Conservation (phyloP, 2,113 vertebrate genomes). For the Catharus minimus region DNA sequence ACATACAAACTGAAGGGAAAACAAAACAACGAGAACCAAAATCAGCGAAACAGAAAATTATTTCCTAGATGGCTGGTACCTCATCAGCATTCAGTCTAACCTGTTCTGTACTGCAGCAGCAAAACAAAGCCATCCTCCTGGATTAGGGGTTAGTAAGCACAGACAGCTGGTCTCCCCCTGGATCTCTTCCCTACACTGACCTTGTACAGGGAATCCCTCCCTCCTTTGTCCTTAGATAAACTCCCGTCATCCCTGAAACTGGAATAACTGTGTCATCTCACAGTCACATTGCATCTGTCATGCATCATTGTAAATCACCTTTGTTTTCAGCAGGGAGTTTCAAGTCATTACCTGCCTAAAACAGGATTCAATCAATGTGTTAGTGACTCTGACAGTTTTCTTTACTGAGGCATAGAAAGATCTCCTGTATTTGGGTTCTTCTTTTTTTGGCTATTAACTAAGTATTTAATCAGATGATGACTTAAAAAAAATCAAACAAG, state of each 20-base stretch:
- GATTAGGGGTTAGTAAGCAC: not conserved
- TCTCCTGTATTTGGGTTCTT: not conserved
- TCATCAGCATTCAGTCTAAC: not conserved
- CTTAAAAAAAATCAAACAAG: not conserved
- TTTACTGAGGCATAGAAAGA: not conserved
- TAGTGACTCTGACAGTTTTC: not conserved
- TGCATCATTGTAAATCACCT: constrained; percentile 21
- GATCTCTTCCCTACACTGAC: constrained; percentile 20
- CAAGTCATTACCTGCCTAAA: constrained; percentile 25
- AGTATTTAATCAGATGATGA: not conserved
- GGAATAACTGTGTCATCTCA: constrained; percentile 38
- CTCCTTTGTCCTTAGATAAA: constrained; percentile 61
- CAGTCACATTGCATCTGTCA: constrained; percentile 42
- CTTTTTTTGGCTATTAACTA: not conserved
- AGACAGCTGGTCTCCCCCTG: constrained; percentile 28
- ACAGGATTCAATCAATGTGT: not conserved
- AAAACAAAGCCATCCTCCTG: not conserved
- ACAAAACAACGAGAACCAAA: not conserved
- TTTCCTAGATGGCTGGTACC: constrained; percentile 18
- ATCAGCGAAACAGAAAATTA: not conserved
- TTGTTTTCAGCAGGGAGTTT: constrained; percentile 40
- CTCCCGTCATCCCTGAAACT: constrained; percentile 17
- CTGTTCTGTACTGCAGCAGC: not conserved
- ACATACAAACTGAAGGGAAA: constrained; percentile 20
- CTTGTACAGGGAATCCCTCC: constrained; percentile 42